Base-by-base conservation (phyloP, 2,888 invertebrate genomes). In the Yponomeuta cagnagella region DNA sequence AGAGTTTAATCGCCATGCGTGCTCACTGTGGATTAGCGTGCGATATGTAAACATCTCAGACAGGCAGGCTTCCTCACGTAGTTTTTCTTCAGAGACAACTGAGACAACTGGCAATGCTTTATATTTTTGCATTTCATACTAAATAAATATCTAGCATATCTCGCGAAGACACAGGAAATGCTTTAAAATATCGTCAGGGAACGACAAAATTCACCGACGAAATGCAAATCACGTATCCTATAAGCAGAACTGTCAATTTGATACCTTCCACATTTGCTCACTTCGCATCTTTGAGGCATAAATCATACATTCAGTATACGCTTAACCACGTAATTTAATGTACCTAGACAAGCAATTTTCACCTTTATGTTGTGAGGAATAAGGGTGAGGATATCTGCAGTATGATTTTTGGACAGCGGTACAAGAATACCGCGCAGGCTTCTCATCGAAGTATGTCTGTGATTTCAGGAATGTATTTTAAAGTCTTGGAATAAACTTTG, bases 221-320 rank as follows among this genome's bases (percentile, higher is more conserved):
- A 68, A 68, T 68, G 67, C 67, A 68, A 68, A 68, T 68, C 67
- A 43, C 64, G 31, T 31, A 31, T 64, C 64, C 23, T 43, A 68
- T 33, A n/a, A 68, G 15, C 43, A 43, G 67, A 23, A 33, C 33
- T 43, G 67, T 68, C 67, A 68, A 33, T 68, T 37, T 37, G 67
- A 68, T 68, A 68, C 67, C 33, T 68, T 68, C 48, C 67, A 48
- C 67, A 48, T 68, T 37, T 68, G 67, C 67, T n/a, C 43, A 68
- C 12, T 68, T 68, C 43, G 67, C 48, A 12, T 48, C 33, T 37
- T 68, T 33, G 48, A 68, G n/a, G 33, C 82, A 89, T 90, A 88
- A 89, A 90, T 90, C 89, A 90, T 88, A 79, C 76, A 82, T 85
- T 87, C 82, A 82, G 84, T 83, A 84, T 85, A 80, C 80, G 76